A percentile compares a stretch with the other conserved stretches of the same genome.
phyloP scores from a whole-genome alignment of 2,888 invertebrate genomes.

The Odontothrips loti region DNA sequence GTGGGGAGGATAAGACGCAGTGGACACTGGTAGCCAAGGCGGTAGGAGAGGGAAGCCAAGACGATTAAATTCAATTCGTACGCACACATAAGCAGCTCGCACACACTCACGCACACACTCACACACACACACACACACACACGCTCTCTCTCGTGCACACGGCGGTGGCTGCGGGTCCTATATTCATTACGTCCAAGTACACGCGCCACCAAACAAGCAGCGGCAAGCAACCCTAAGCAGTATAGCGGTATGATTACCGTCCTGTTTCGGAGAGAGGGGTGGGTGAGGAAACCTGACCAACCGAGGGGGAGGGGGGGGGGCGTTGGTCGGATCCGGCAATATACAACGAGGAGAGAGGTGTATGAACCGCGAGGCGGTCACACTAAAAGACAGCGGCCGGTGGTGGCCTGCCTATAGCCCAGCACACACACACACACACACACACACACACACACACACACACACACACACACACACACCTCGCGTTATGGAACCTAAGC shows the following conservation, averaged over 20 bases:
- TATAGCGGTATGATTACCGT: too few species aligned
- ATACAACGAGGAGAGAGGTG: too few species aligned
- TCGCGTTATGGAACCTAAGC: too few species aligned
- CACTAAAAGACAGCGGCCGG: too few species aligned
- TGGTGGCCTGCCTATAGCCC: too few species aligned
- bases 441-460: too few species aligned
- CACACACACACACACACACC: too few species aligned
- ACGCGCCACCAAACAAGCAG: neutral
- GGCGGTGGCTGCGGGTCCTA: neutral
- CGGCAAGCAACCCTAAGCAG: neutral
- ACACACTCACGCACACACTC: too few species aligned
- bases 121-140: too few species aligned
- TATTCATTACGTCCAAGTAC: conserved; percentile 23
- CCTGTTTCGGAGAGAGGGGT: neutral
- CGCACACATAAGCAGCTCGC: neutral
- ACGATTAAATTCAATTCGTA: conserved; percentile 24
- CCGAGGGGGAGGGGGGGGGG: neutral
- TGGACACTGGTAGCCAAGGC: neutral
- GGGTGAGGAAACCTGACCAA: neutral
- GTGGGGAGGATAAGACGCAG: neutral
- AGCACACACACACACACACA: too few species aligned
- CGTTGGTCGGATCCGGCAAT: neutral
- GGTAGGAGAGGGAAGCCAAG: neutral
- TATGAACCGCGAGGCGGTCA: too few species aligned
- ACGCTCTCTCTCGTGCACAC: too few species aligned